A percentile compares a stretch with the other conserved stretches of the same genome.
Conservation (phyloP, 2,113 vertebrate genomes). For the Tonatia bakeri region DNA sequence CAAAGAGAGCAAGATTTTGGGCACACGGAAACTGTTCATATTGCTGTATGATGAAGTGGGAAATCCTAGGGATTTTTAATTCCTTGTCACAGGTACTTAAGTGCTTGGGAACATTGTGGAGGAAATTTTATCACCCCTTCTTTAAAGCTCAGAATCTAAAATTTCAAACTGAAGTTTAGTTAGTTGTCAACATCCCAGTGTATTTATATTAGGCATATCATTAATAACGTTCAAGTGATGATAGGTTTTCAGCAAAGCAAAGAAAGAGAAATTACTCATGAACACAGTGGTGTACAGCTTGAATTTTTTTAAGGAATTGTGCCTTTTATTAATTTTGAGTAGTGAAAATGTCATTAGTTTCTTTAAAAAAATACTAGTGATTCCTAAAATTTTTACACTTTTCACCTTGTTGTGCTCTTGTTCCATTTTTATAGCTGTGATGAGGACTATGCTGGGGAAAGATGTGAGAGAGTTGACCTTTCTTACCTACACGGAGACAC, state of each 20-base stretch:
- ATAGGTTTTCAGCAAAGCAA: neutral
- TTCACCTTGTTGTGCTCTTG: neutral
- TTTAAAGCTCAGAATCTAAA: neutral
- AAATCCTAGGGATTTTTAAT: neutral
- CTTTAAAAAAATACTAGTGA: neutral
- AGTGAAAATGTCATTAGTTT: neutral
- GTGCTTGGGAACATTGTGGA: neutral
- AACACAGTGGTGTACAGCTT: neutral
- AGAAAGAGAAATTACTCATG: neutral
- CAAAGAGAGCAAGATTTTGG: neutral
- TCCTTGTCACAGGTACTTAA: neutral
- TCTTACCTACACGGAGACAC: conserved; percentile 72
- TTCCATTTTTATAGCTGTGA: conserved; percentile 81
- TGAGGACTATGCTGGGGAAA: conserved; percentile 80
- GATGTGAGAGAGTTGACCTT: conserved; percentile 85
- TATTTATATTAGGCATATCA: neutral
- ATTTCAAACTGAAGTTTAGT: neutral
- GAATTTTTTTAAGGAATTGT: neutral
- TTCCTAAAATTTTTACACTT: neutral
- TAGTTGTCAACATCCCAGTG: neutral
- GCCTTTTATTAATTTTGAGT: neutral
- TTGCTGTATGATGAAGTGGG: neutral
- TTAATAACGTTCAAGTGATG: neutral
- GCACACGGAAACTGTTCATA: neutral
- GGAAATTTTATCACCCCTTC: neutral